These are phyloP conservation scores for Diadema setosum DNA, from an alignment of 35 echinoderm and acorn worm genomes.

Conservation along the genomic window DNA sequence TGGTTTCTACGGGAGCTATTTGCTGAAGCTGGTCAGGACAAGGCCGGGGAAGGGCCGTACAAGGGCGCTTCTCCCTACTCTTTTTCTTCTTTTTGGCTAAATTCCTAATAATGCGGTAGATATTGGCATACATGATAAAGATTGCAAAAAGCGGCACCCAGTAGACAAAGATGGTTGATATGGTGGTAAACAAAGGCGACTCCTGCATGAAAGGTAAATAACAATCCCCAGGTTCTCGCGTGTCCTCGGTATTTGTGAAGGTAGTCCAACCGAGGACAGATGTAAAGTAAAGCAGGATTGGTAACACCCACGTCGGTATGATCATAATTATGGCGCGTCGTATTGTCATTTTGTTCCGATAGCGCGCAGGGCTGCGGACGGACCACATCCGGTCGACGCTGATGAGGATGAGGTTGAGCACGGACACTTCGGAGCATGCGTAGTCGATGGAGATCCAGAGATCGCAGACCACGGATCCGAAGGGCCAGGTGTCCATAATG, in stretches of 20 bases:
- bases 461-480: slow-evolving; percentile 88
- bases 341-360: slow-evolving; percentile 98
- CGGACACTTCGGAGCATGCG: slow-evolving; percentile 88
- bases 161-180: slow-evolving; percentile 86
- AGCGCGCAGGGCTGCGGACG: slow-evolving; percentile 82
- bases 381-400: slow-evolving; percentile 97
- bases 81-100: slow-evolving; percentile 73
- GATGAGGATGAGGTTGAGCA: slow-evolving; percentile 94
- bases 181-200: slow-evolving; percentile 72
- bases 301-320: slow-evolving; percentile 93
- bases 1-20: slow-evolving; percentile 64
- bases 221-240: slow-evolving; percentile 32
- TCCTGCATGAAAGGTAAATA: slow-evolving; percentile 84
- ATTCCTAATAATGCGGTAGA: slow-evolving; percentile 89
- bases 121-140: slow-evolving; percentile 89
- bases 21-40: slow-evolving; percentile 60
- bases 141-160: slow-evolving; percentile 84
- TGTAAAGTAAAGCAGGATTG: slow-evolving; percentile 82
- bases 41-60: slow-evolving; percentile 24
- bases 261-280: slow-evolving; percentile 97
- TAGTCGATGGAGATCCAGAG: slow-evolving; percentile 98
- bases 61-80: slow-evolving; percentile 1
- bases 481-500: slow-evolving; percentile 84
- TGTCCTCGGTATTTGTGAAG: slow-evolving; percentile 31
- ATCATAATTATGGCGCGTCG: slow-evolving; percentile 91